A percentile compares a stretch with the other conserved stretches of the same genome.
phyloP scores from a whole-genome alignment of 2,888 invertebrate genomes.

The Mechanitis messenoides region DNA sequence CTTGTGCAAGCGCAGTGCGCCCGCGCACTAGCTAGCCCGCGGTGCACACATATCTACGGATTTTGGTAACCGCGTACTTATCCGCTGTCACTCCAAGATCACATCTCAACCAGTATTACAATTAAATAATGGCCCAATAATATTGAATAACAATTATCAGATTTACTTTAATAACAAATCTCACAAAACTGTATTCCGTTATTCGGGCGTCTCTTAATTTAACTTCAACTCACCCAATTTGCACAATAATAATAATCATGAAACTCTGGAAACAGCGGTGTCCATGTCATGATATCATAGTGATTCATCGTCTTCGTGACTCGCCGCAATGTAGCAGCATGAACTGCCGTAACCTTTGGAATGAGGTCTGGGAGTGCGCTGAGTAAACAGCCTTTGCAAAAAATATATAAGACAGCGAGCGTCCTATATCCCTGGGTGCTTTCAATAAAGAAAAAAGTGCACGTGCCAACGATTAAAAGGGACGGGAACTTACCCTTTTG shows the following conservation, averaged over 20 bases:
- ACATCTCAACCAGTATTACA: slow-evolving; percentile 47
- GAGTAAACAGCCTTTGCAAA: slow-evolving; percentile 34
- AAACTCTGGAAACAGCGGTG: slow-evolving; percentile 30
- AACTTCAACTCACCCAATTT: slow-evolving; percentile 6
- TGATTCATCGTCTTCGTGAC: slow-evolving; percentile 60
- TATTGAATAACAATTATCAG: slow-evolving; percentile 6
- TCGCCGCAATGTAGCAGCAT: slow-evolving; percentile 45
- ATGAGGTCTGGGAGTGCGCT: slow-evolving; percentile 24
- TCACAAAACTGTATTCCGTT: slow-evolving; percentile 22
- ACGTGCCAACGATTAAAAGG: slow-evolving; percentile 70
- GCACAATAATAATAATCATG: slow-evolving; percentile 25
- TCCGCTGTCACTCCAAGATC: slow-evolving; percentile 69
- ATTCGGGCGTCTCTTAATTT: slow-evolving; percentile 20
- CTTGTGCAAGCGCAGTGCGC: slow-evolving; percentile 73
- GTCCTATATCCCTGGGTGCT: slow-evolving; percentile 47
- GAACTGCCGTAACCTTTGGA: slow-evolving; percentile 59
- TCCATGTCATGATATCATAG: slow-evolving; percentile 62
- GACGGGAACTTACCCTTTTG: slow-evolving; percentile 43
- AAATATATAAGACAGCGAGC: slow-evolving; percentile 49
- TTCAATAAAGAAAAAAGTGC: slow-evolving; percentile 61
- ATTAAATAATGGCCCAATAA: slow-evolving; percentile 8
- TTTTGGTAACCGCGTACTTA: slow-evolving; percentile 76
- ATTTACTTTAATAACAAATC: background rate
- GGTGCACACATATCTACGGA: slow-evolving; percentile 72
- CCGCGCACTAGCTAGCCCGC: slow-evolving; percentile 49